These are phyloP conservation scores for Erebia palarica DNA, from an alignment of 2,888 invertebrate genomes.

Conservation along the genomic window DNA sequence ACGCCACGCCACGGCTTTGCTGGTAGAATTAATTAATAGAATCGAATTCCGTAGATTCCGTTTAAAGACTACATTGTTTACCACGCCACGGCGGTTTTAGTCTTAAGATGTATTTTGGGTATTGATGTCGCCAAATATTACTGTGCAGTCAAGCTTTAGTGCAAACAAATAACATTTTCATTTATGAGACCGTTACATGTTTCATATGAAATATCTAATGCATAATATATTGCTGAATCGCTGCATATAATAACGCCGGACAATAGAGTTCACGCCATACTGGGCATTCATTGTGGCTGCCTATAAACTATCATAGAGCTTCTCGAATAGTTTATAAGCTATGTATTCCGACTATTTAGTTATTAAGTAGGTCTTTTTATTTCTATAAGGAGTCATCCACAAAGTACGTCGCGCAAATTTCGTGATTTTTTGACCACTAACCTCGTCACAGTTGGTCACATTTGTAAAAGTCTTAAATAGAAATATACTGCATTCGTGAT, in stretches of 20 bases:
- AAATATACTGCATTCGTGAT: no score
- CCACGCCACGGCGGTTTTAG: no score
- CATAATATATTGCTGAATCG: slow-evolving; percentile 26
- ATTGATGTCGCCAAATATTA: neutral
- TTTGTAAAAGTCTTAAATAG: no score
- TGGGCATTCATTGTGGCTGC: slow-evolving; percentile 39
- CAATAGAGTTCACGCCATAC: slow-evolving; percentile 36
- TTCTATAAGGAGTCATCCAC: neutral
- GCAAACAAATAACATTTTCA: neutral
- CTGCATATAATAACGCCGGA: slow-evolving; percentile 35
- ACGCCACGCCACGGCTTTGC: no score
- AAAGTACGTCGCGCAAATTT: no score
- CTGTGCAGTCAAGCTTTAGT: neutral
- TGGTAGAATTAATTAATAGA: no score
- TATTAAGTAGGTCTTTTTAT: neutral
- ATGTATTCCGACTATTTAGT: slow-evolving; percentile 29
- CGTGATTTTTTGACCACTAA: no score
- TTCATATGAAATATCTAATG: slow-evolving; percentile 15
- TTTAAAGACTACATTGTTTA: no score
- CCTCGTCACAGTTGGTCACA: no score
- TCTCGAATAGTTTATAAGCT: slow-evolving; percentile 33
- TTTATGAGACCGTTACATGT: neutral
- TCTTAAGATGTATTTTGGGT: neutral
- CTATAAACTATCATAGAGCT: slow-evolving; percentile 38
- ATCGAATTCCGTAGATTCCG: no score